Conservation (phyloP, 2,797 vertebrate genomes). For the Anguilla pacifica region DNA sequence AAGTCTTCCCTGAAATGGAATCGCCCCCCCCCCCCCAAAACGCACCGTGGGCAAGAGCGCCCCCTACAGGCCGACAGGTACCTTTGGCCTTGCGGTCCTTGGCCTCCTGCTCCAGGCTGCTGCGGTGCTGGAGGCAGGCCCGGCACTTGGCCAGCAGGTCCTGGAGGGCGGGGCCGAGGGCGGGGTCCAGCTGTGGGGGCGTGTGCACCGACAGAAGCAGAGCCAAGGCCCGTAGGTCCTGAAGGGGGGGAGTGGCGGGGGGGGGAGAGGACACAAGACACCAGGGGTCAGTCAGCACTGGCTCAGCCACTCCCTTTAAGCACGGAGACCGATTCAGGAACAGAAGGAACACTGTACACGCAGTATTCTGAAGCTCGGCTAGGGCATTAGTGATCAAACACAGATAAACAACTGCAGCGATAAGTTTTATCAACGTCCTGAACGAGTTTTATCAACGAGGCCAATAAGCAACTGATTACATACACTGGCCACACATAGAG, state of each 20-base stretch:
- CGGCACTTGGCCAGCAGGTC: conserved; percentile 89
- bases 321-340: too few species aligned
- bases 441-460: background rate
- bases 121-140: conserved; percentile 88
- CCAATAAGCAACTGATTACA: background rate
- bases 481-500: background rate
- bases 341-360: background rate
- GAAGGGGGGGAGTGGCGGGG: background rate
- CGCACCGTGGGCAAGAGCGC: too few species aligned
- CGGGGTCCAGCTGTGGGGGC: conserved; percentile 86
- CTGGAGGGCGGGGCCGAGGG: conserved; percentile 88
- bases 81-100: conserved; percentile 93
- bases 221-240: conserved; percentile 92
- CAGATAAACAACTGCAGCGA: background rate
- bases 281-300: background rate
- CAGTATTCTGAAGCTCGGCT: background rate
- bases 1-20: too few species aligned
- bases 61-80: background rate
- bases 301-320: background rate
- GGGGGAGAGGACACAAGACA: background rate
- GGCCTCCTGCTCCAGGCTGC: conserved; percentile 88
- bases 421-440: too few species aligned
- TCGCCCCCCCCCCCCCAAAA: too few species aligned
- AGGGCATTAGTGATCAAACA: background rate
- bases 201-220: conserved; percentile 92